Evolutionary conservation across 2,113 vertebrate species (phyloP).

Genomic region (Paradisaea rubra): DNA sequence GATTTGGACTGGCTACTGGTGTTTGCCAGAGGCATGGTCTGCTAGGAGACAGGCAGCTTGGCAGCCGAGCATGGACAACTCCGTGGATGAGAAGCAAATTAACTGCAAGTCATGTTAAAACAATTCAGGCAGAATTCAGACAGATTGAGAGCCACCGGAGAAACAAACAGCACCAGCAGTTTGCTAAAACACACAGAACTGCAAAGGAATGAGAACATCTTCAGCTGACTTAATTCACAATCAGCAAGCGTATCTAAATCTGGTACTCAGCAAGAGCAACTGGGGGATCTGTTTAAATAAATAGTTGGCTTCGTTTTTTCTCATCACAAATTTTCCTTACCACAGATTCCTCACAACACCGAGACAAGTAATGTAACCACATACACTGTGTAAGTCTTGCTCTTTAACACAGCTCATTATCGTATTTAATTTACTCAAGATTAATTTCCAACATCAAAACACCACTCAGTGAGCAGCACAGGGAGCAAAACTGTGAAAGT

Average conservation of each 20-base stretch:
- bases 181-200: neutral
- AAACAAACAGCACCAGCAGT: conserved; percentile 37
- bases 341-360: neutral
- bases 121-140: conserved; percentile 16
- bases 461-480: neutral
- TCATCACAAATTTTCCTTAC: neutral
- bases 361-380: neutral
- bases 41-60: conserved; percentile 14
- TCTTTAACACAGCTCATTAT: neutral
- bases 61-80: neutral
- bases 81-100: conserved; percentile 17
- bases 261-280: neutral
- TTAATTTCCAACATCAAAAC: neutral
- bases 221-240: conserved; percentile 29
- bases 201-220: neutral
- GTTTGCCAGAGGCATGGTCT: conserved; percentile 26
- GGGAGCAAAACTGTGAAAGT: neutral
- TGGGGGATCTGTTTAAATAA: neutral
- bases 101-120: conserved; percentile 25
- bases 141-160: conserved; percentile 9
- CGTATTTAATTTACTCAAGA: neutral
- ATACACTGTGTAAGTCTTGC: neutral
- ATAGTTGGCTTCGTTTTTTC: neutral
- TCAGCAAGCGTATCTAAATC: neutral
- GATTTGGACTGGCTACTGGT: neutral